Conservation (phyloP, 2,888 invertebrate species). For the Ptychoptera albimana region DNA sequence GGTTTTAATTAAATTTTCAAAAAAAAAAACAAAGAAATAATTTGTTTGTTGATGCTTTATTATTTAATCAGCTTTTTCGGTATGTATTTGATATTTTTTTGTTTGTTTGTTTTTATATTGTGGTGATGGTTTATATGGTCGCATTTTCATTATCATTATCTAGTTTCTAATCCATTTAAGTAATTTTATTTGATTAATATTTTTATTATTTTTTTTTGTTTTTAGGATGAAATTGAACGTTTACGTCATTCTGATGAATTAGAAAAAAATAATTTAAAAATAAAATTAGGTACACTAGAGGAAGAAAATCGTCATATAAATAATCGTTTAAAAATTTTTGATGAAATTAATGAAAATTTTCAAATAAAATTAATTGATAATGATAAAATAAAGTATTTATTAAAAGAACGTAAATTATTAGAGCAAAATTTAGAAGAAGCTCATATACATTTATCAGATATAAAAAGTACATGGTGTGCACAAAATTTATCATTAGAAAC, state of each 20-base stretch:
- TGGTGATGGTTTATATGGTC: background rate
- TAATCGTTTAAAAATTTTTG: constrained; percentile 29
- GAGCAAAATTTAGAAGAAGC: constrained; percentile 70
- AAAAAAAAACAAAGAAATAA: no score
- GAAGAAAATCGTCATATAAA: constrained; percentile 56
- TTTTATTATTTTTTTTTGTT: constrained; percentile 7
- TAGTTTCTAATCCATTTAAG: background rate
- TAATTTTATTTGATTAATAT: background rate
- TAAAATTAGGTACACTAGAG: constrained; percentile 54
- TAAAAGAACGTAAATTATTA: constrained; percentile 47
- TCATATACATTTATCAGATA: constrained; percentile 71
- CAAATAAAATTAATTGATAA: constrained; percentile 16
- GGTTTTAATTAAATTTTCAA: background rate
- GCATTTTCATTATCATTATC: background rate
- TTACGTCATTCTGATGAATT: constrained; percentile 56
- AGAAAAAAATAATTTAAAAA: constrained; percentile 49
- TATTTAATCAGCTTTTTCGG: background rate
- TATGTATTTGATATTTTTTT: constrained; percentile 1
- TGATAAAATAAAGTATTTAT: constrained; percentile 38
- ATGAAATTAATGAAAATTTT: constrained; percentile 19
- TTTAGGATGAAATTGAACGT: constrained; percentile 64
- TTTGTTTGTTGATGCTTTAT: background rate
- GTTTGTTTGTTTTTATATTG: background rate
- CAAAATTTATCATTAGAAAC: constrained; percentile 78
- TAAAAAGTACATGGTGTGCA: constrained; percentile 84